These are phyloP conservation scores for Sminthopsis crassicaudata DNA, from an alignment of 2,113 vertebrate genomes.

Conservation along the genomic window DNA sequence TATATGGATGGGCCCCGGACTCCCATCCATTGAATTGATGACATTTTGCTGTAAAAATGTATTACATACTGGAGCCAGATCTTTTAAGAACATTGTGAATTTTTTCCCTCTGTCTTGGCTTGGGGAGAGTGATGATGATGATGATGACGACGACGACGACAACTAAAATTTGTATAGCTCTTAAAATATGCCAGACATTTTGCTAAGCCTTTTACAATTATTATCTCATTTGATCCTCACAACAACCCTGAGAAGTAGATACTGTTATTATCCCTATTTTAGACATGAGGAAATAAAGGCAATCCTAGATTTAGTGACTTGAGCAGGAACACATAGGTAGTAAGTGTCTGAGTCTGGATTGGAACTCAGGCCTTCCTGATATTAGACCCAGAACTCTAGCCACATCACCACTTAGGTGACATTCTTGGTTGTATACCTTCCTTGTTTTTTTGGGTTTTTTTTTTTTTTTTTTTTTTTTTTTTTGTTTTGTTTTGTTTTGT, in stretches of 20 bases:
- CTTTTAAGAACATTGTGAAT: background rate
- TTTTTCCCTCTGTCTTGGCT: background rate
- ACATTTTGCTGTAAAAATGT: background rate
- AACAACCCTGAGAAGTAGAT: background rate
- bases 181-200: background rate
- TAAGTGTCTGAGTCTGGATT: background rate
- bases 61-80: background rate
- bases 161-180: background rate
- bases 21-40: background rate
- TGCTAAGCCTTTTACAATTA: background rate
- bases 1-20: background rate
- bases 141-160: background rate
- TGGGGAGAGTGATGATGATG: background rate
- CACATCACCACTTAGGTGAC: no score
- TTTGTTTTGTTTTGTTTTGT: no score
- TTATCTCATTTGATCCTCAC: background rate
- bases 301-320: background rate
- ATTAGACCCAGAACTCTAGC: background rate
- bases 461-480: no score
- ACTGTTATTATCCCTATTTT: background rate
- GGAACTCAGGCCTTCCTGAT: no score
- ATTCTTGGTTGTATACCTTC: background rate
- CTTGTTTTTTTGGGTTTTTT: background rate
- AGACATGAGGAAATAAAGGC: background rate
- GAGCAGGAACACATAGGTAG: background rate